A percentile compares a stretch with the other conserved stretches of the same genome.
Evolutionary conservation across 2,888 invertebrate species (phyloP).

Genomic region (Parnassius orleans): DNA sequence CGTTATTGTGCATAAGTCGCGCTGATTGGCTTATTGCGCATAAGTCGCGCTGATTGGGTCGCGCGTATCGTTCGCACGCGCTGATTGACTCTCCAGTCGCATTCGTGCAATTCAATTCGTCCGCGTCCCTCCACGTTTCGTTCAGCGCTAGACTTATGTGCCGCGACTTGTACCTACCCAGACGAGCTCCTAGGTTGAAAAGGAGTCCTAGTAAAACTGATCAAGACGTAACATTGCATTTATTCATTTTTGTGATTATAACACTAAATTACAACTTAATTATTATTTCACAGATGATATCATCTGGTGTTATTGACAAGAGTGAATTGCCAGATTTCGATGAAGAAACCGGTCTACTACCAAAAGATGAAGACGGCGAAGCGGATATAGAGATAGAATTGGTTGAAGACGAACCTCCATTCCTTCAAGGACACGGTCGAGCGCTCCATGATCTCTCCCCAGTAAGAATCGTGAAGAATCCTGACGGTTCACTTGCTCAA

Average conservation of each 20-base stretch:
- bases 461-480: conserved; percentile 98
- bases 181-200: no score
- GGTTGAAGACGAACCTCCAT: conserved; percentile 99
- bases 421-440: conserved; percentile 95
- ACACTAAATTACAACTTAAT: neutral
- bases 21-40: no score
- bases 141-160: no score
- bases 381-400: conserved; percentile 99
- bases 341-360: conserved; percentile 95
- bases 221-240: neutral
- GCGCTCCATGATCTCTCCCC: conserved; percentile 96
- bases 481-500: conserved; percentile 98
- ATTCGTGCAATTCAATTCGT: no score
- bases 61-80: no score
- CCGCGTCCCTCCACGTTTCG: no score
- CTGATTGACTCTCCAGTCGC: no score
- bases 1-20: no score
- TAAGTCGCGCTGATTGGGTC: no score
- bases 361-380: conserved; percentile 95
- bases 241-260: neutral
- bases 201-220: neutral
- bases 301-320: conserved; percentile 94
- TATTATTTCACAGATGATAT: conserved; percentile 85
- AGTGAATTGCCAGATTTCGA: conserved; percentile 98
- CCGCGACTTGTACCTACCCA: no score